Percentiles rank a stretch among this genome's conserved stretches.
These are phyloP conservation scores for Alethe diademata DNA, from an alignment of 2,113 vertebrate genomes.

Conservation along the genomic window DNA sequence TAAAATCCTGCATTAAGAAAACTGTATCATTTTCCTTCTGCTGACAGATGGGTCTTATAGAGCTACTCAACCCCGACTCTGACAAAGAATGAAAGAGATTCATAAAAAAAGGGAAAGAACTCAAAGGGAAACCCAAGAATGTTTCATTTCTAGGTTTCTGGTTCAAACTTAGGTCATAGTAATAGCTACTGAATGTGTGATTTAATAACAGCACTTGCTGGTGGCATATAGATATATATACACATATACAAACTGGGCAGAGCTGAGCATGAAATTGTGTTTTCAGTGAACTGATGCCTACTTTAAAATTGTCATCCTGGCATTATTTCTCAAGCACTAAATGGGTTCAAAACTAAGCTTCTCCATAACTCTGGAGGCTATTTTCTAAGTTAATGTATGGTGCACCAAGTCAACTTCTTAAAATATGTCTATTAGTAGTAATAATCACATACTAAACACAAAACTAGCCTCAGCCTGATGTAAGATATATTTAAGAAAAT, in stretches of 20 bases:
- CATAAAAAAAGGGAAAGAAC: neutral
- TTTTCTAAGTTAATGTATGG: neutral
- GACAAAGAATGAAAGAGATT: conserved; percentile 54
- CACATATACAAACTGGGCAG: neutral
- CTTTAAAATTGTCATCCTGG: neutral
- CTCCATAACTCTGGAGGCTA: neutral
- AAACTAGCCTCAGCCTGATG: neutral
- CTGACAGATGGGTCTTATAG: conserved; percentile 40
- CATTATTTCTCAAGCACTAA: neutral
- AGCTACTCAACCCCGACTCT: neutral
- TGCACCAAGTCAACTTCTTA: neutral
- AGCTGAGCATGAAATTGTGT: neutral
- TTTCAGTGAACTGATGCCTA: neutral
- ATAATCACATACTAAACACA: neutral
- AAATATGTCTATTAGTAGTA: neutral
- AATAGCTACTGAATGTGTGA: conserved; percentile 11
- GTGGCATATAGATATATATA: neutral
- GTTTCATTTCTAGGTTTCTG: conserved; percentile 59
- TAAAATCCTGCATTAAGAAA: conserved; percentile 43
- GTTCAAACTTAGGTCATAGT: conserved; percentile 47
- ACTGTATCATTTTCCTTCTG: conserved; percentile 52
- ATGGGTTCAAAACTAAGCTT: neutral
- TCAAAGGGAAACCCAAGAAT: conserved; percentile 53
- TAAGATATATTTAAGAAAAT: neutral
- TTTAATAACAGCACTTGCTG: conserved; percentile 24